phyloP scores from a whole-genome alignment of 1,140 invertebrate species.

The Caenorhabditis briggsae region DNA sequence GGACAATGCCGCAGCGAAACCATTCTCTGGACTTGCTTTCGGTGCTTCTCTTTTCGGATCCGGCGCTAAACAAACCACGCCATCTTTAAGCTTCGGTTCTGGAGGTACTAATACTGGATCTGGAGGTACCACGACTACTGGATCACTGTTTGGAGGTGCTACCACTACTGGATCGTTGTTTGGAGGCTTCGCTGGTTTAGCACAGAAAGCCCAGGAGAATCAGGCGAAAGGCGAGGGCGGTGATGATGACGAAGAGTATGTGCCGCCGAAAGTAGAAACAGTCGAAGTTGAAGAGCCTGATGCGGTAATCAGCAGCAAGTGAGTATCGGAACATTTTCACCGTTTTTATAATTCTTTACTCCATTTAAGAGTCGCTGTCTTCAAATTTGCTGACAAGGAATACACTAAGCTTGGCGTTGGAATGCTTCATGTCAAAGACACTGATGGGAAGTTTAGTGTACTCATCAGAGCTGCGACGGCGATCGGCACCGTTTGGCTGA shows the following conservation, averaged over 20 bases:
- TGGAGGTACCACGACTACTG: background rate
- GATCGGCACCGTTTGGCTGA: conserved; percentile 56
- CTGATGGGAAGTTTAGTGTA: conserved; percentile 51
- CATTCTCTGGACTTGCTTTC: background rate
- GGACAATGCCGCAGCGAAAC: background rate
- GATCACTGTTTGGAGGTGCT: background rate
- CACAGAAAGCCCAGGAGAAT: conserved; percentile 16
- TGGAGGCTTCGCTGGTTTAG: conserved; percentile 24
- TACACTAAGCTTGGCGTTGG: conserved; percentile 55
- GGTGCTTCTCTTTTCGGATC: conserved; percentile 26
- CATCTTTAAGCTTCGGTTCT: background rate
- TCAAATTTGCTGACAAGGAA: conserved; percentile 58
- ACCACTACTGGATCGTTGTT: background rate
- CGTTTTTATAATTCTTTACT: background rate
- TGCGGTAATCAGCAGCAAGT: conserved; percentile 46
- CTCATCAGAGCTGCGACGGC: conserved; percentile 58
- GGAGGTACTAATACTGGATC: background rate
- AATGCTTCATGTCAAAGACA: conserved; percentile 58
- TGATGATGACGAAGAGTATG: conserved; percentile 56
- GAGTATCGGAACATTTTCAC: background rate
- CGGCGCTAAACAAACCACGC: background rate
- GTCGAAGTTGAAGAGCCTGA: conserved; percentile 55
- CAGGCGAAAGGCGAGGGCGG: background rate
- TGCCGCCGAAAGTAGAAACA: conserved; percentile 57
- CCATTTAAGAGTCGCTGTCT: conserved; percentile 49